phyloP scores from a whole-genome alignment of 1,140 invertebrate genomes.

The Drosophila malerkotliana region DNA sequence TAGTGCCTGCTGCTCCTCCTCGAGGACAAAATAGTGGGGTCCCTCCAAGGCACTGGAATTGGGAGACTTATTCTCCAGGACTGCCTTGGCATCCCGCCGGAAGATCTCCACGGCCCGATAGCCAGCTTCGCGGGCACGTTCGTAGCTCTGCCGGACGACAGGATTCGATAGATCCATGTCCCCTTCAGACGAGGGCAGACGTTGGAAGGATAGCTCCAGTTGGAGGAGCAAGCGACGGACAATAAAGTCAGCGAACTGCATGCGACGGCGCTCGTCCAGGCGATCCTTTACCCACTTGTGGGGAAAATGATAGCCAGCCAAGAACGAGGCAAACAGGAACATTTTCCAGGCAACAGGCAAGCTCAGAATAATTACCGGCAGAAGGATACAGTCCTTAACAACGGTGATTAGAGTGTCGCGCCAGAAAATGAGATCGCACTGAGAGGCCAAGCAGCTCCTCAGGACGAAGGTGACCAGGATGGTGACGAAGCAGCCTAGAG shows the following conservation, averaged over 20 bases:
- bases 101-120: conserved; percentile 44
- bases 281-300: background rate
- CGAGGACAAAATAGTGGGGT: conserved; percentile 18
- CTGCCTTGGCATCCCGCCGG: conserved; percentile 36
- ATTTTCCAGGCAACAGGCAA: background rate
- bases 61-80: conserved; percentile 5
- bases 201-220: conserved; percentile 27
- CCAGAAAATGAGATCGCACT: conserved; percentile 7
- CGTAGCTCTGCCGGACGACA: background rate
- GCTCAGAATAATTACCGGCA: background rate
- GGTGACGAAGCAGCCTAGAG: background rate
- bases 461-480: background rate
- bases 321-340: background rate
- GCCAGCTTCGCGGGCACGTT: conserved; percentile 13
- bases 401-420: too few relatives aligned
- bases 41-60: background rate
- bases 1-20: conserved; percentile 42
- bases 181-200: background rate
- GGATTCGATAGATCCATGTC: conserved; percentile 5
- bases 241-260: conserved; percentile 32
- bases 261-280: background rate
- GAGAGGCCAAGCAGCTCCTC: background rate
- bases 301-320: background rate
- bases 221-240: conserved; percentile 50
- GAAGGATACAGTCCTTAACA: background rate